Evolutionary conservation across 2,113 vertebrate species (phyloP), one percentile per base, ranked within the genome.

Genomic region (Psilopsiagon aurifrons): DNA sequence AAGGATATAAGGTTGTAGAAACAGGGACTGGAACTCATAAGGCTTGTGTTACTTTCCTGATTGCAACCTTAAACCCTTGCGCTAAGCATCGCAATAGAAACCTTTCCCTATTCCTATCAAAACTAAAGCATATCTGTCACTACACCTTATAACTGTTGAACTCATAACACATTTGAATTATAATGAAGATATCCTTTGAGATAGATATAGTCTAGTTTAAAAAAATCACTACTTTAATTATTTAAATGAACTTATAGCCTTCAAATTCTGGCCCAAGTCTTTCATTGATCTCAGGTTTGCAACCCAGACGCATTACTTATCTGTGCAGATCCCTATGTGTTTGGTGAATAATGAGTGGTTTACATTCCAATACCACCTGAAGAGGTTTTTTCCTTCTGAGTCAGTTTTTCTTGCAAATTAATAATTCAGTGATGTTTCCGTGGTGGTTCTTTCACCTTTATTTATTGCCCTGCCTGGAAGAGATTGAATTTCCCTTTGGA

Each of bases 401-500:
- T 74, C 17, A 35, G 33, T 33, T n/a, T 86, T 94, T 94, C 91
- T 94, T 18, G 78, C 49, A 95, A 96, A 93, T 96, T 96, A 97
- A 95, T 96, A 95, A 96, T 95, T 95, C 87, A 96, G 46, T 17
- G 39, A 84, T 92, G 67, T 87, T 97, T 96, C 96, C 41, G 19
- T 20, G 43, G 71, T 69, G 64, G 27, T 85, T 94, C 85, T 92
- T 96, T 86, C 82, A 96, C 84, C 68, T 94, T 94, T 95, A 97
- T 95, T 95, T 97, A 96, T 95, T 84, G 75, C 49, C 47, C 9
- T 85, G 52, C 69, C 82, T 96, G 43, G 13, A 95, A 78, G 51
- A 94, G 43, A 84, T 73, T 94, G 79, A 96, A 97, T 86, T 95
- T 96, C 88, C 90, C 90, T 91, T 96, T 88, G 84, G 76, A 96